Evolutionary conservation across 2,888 invertebrate species (phyloP).

Genomic region (Apodemia duryi): DNA sequence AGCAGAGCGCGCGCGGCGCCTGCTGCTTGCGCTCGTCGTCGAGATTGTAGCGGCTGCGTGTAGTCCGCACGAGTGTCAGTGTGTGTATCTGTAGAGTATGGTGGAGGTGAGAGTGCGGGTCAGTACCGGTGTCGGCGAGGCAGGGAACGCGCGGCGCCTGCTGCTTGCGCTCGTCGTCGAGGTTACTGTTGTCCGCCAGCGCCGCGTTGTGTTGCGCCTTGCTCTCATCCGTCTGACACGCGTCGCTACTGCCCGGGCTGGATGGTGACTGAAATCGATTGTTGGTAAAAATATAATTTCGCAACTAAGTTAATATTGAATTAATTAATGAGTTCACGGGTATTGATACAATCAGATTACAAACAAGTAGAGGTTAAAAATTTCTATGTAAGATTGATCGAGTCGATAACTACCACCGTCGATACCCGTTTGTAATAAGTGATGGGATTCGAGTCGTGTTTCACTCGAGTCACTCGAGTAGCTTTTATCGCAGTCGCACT

Average conservation of each 20-base stretch:
- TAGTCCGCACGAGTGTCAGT: background rate
- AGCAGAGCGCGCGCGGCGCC: conserved; percentile 81
- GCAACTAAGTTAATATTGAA: no score
- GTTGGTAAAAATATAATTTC: background rate
- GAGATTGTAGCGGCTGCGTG: conserved; percentile 39
- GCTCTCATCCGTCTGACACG: conserved; percentile 90
- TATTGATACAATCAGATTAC: no score
- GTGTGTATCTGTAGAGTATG: background rate
- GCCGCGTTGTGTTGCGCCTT: conserved; percentile 79
- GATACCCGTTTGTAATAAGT: no score
- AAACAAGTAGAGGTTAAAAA: no score
- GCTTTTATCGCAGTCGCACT: no score
- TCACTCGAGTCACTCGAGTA: no score
- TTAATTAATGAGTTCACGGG: no score
- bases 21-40: conserved; percentile 70
- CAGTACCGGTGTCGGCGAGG: conserved; percentile 85
- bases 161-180: conserved; percentile 62
- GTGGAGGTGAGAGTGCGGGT: background rate
- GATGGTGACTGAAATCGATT: conserved; percentile 21
- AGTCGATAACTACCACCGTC: no score
- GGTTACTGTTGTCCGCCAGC: conserved; percentile 40
- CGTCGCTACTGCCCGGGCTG: conserved; percentile 39
- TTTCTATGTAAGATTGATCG: no score
- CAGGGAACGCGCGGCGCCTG: conserved; percentile 80
- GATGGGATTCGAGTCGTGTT: no score